phyloP scores from a whole-genome alignment of 2,113 vertebrate species.

The Nothocercus julius region DNA sequence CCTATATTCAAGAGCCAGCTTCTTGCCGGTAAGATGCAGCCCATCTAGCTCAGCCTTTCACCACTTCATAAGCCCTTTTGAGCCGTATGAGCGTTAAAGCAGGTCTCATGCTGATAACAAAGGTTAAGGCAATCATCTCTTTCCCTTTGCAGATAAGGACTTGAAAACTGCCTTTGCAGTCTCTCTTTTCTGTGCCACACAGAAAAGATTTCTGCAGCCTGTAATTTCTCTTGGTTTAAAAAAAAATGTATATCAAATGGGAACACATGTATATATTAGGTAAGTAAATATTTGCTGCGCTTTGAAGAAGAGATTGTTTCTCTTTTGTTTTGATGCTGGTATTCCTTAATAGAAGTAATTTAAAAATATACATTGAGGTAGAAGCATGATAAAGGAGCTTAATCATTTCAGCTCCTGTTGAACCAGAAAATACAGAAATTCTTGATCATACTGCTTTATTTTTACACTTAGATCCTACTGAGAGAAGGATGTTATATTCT shows the following conservation, averaged over 20 bases:
- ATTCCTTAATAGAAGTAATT: background rate
- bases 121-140: constrained; percentile 62
- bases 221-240: constrained; percentile 14
- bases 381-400: constrained; percentile 38
- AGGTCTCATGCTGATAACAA: constrained; percentile 52
- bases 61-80: constrained; percentile 25
- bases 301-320: constrained; percentile 33
- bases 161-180: constrained; percentile 52
- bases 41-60: constrained; percentile 1
- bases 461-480: background rate
- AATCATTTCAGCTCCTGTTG: constrained; percentile 36
- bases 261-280: constrained; percentile 49
- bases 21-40: background rate
- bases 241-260: constrained; percentile 63
- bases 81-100: constrained; percentile 40
- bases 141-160: constrained; percentile 66
- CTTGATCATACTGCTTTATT: constrained; percentile 35
- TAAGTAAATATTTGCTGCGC: constrained; percentile 11
- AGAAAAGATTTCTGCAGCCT: constrained; percentile 13
- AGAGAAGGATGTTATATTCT: background rate
- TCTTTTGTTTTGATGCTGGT: background rate
- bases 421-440: background rate
- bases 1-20: background rate
- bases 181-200: background rate
- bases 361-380: background rate